A percentile compares a stretch with the other conserved stretches of the same genome.
phyloP scores from a whole-genome alignment of 2,113 vertebrate genomes.

The Pleuronectes platessa region DNA sequence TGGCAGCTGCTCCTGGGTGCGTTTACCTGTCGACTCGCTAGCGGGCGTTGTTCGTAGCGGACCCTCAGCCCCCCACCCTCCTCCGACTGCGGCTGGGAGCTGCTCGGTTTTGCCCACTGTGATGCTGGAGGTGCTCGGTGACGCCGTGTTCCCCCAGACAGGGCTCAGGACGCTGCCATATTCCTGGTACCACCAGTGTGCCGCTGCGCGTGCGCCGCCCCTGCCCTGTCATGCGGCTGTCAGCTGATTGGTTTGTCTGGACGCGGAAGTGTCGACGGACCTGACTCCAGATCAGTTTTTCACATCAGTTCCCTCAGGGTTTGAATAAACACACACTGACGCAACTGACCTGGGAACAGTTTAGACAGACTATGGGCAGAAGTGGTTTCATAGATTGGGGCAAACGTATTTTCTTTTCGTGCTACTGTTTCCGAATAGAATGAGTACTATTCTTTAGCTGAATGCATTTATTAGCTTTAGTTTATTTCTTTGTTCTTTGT shows the following conservation, averaged over 20 bases:
- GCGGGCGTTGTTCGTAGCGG: slow-evolving; percentile 61
- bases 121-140: slow-evolving; percentile 71
- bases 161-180: slow-evolving; percentile 85
- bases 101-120: slow-evolving; percentile 61
- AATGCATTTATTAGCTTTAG: no score
- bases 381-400: background rate
- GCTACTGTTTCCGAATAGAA: no score
- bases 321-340: slow-evolving; percentile 2
- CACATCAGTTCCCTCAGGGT: background rate
- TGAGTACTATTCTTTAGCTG: no score
- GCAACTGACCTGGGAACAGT: slow-evolving; percentile 41
- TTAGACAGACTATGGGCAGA: background rate
- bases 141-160: slow-evolving; percentile 68
- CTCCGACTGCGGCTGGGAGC: slow-evolving; percentile 55
- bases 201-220: slow-evolving; percentile 71
- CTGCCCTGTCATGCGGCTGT: slow-evolving; percentile 81
- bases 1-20: slow-evolving; percentile 34
- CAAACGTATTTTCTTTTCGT: no score
- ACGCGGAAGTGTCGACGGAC: background rate
- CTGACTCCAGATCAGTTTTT: slow-evolving; percentile 53
- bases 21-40: slow-evolving; percentile 77
- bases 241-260: slow-evolving; percentile 80
- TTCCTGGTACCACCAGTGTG: slow-evolving; percentile 70
- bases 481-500: no score
- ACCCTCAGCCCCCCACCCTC: slow-evolving; percentile 79